Conservation (phyloP, 2,888 invertebrate genomes). For the Atethmia centrago region DNA sequence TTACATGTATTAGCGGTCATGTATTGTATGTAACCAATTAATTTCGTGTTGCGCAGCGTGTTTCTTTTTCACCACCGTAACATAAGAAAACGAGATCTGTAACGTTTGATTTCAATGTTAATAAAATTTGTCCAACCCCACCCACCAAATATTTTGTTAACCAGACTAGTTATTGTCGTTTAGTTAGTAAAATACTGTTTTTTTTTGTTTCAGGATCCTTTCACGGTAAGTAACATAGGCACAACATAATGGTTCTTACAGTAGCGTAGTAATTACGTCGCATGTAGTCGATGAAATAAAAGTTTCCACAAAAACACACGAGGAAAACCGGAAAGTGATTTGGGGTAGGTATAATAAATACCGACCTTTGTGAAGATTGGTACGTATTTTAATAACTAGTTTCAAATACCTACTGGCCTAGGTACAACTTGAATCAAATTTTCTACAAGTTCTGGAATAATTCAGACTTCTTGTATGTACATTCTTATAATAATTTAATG, state of each 20-base stretch:
- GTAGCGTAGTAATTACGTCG: constrained; percentile 40
- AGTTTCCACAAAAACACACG: constrained; percentile 33
- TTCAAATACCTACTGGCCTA: not conserved
- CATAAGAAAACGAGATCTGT: not conserved
- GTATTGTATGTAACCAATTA: constrained; percentile 55
- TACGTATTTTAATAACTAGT: constrained; percentile 29
- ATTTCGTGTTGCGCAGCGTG: constrained; percentile 40
- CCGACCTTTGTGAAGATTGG: constrained; percentile 7
- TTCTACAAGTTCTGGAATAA: not conserved
- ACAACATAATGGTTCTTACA: constrained; percentile 32
- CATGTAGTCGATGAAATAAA: constrained; percentile 40
- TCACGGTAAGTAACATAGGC: constrained; percentile 88
- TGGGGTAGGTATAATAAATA: constrained; percentile 20
- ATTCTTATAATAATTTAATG: constrained; percentile 5
- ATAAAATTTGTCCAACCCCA: not conserved
- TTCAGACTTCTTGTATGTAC: not conserved
- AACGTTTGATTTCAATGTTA: not conserved
- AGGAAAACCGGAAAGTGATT: constrained; percentile 31
- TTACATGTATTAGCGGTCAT: constrained; percentile 56
- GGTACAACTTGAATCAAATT: not conserved
- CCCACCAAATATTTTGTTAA: not conserved
- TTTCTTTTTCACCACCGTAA: constrained; percentile 27
- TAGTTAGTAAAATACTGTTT: constrained; percentile 34
- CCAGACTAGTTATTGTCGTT: not conserved
- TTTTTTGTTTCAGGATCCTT: constrained; percentile 92